These are phyloP conservation scores for Tenthredo livida DNA, from an alignment of 2,888 invertebrate species.

Conservation along the genomic window DNA sequence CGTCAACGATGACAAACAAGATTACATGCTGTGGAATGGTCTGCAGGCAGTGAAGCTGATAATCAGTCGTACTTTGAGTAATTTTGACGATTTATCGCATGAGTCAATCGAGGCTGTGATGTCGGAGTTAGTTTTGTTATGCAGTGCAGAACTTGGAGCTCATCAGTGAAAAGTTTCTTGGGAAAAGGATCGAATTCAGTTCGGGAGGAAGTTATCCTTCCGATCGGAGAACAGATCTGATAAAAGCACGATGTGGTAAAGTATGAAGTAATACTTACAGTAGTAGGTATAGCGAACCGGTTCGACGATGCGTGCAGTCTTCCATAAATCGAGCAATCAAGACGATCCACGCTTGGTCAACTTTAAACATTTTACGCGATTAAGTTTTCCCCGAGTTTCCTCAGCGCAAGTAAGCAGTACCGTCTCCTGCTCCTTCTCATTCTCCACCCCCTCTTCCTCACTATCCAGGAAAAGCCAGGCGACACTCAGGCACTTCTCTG, in stretches of 20 bases:
- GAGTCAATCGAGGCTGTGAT: not conserved
- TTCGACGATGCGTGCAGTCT: slow-evolving; percentile 39
- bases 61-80: not conserved
- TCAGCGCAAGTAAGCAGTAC: slow-evolving; percentile 37
- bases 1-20: not conserved
- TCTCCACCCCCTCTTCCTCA: slow-evolving; percentile 51
- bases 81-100: not conserved
- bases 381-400: slow-evolving; percentile 63
- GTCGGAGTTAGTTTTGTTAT: not conserved
- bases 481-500: slow-evolving; percentile 38
- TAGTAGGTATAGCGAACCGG: slow-evolving; percentile 38
- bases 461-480: slow-evolving; percentile 21
- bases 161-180: not conserved
- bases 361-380: slow-evolving; percentile 72
- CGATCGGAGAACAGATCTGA: not conserved
- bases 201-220: not conserved
- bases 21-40: not conserved
- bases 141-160: not conserved
- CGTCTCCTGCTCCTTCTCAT: slow-evolving; percentile 2
- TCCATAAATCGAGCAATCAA: slow-evolving; percentile 69
- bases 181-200: not conserved
- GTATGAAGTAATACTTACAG: not conserved
- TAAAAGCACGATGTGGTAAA: slow-evolving; percentile 14
- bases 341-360: slow-evolving; percentile 64
- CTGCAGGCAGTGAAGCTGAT: not conserved